Evolutionary conservation across 2,797 vertebrate genomes (phyloP).

Genomic region (Sitta carolinensis): DNA sequence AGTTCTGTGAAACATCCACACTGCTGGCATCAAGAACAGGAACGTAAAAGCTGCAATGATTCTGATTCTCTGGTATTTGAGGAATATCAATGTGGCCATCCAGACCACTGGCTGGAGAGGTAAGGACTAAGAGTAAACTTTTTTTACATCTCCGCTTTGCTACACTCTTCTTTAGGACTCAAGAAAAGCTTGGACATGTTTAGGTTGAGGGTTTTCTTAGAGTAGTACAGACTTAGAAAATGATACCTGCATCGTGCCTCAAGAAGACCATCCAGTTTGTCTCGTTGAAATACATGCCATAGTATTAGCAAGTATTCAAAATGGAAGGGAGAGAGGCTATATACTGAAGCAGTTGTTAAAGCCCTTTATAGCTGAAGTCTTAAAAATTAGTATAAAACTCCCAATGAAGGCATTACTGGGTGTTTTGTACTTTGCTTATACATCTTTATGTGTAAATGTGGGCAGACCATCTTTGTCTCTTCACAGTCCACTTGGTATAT

Average conservation of each 20-base stretch:
- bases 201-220: not conserved
- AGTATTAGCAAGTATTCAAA: not conserved
- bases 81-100: not conserved
- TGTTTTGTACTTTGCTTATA: not conserved
- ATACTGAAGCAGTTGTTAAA: not conserved
- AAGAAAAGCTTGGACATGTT: not conserved
- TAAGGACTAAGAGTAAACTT: not conserved
- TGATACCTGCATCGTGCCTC: not conserved
- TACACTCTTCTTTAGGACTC: not conserved
- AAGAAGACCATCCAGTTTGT: not conserved
- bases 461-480: not conserved
- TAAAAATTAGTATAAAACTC: not conserved
- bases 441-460: not conserved
- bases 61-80: not conserved
- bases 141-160: not conserved
- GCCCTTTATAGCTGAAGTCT: not conserved
- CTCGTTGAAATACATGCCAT: not conserved
- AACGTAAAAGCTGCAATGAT: not conserved
- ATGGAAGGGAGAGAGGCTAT: not conserved
- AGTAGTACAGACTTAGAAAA: not conserved
- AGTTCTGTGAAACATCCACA: not conserved
- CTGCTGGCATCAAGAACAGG: not conserved
- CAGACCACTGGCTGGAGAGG: not conserved
- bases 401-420: not conserved
- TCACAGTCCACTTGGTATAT: not conserved